These are phyloP conservation scores for Platorchestia sp. DNA, from an alignment of 1,140 invertebrate species.

Conservation along the genomic window DNA sequence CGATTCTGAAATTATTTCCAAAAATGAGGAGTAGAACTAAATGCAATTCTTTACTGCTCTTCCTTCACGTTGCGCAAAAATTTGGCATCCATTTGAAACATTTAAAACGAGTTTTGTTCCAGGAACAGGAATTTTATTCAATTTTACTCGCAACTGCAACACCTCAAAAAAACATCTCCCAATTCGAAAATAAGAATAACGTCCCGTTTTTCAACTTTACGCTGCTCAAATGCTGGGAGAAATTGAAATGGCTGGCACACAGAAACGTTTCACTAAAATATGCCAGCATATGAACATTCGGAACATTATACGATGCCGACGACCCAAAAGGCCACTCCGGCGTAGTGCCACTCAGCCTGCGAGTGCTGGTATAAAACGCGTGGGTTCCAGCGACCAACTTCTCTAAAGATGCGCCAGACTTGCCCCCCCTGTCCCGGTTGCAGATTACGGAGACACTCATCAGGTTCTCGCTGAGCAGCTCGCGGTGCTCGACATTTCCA, in stretches of 20 bases:
- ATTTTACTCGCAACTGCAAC: not conserved
- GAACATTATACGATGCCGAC: not conserved
- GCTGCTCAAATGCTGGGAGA: not conserved
- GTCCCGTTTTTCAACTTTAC: not conserved
- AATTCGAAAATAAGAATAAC: not conserved
- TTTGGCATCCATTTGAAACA: no score
- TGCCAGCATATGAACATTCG: not conserved
- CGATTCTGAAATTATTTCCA: no score
- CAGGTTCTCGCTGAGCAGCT: not conserved
- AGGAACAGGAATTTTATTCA: no score
- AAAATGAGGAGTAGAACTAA: no score
- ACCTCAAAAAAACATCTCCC: not conserved
- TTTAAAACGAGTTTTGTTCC: no score
- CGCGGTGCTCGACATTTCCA: not conserved
- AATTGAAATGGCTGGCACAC: not conserved
- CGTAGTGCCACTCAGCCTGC: not conserved
- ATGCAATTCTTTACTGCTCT: no score
- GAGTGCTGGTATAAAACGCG: not conserved
- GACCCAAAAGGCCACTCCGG: not conserved
- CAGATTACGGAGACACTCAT: conserved; percentile 20
- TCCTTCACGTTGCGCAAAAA: no score
- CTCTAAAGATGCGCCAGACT: not conserved
- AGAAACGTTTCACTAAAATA: not conserved
- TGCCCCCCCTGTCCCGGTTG: not conserved
- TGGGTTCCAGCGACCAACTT: not conserved